phyloP scores from a whole-genome alignment of 2,888 invertebrate genomes.

The Drosophila engyochracea region DNA sequence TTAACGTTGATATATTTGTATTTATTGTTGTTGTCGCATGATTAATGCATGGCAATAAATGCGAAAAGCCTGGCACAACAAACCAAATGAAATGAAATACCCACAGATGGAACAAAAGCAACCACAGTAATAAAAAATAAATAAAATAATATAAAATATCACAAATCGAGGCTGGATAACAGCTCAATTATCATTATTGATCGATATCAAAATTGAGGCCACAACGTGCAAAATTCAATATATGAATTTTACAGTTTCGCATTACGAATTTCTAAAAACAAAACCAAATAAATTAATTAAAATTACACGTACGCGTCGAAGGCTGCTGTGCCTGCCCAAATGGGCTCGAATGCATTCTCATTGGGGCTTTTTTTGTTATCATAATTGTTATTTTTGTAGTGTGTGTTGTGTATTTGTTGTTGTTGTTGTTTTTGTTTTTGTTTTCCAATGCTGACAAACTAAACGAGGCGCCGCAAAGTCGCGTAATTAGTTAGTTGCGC shows the following conservation, averaged over 20 bases:
- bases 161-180: conserved; percentile 58
- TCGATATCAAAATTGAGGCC: conserved; percentile 71
- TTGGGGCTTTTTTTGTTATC: conserved; percentile 47
- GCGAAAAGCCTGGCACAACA: conserved; percentile 60
- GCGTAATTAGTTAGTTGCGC: conserved; percentile 76
- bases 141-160: background rate
- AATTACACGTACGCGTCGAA: conserved; percentile 76
- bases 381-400: conserved; percentile 47
- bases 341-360: conserved; percentile 39
- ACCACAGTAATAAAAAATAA: conserved; percentile 4
- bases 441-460: conserved; percentile 56
- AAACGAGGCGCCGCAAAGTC: conserved; percentile 61
- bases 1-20: conserved; percentile 54
- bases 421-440: conserved; percentile 5
- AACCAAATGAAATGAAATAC: conserved; percentile 49
- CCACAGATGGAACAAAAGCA: conserved; percentile 67
- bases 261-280: conserved; percentile 49
- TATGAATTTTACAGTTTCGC: conserved; percentile 52
- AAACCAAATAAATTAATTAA: conserved; percentile 72
- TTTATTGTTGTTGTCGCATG: conserved; percentile 52
- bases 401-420: conserved; percentile 5
- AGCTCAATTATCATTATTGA: conserved; percentile 57
- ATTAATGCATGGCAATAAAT: conserved; percentile 73
- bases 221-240: conserved; percentile 63
- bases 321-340: conserved; percentile 53